Percentiles rank a stretch among this genome's conserved stretches.
Conservation (phyloP, 2,797 vertebrate genomes). For the Spea hammondii region DNA sequence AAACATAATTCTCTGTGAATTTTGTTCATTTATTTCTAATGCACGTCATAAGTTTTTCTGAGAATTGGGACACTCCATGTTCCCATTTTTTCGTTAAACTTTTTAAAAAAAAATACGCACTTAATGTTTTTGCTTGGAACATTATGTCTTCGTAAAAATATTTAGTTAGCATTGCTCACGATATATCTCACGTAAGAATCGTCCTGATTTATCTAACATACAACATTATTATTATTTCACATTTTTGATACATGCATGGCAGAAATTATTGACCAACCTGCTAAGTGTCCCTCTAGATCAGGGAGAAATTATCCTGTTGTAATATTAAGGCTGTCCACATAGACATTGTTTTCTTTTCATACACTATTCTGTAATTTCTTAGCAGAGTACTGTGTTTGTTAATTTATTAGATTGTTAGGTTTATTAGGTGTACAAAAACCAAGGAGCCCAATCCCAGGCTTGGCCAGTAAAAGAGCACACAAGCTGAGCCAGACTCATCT, state of each 20-base stretch:
- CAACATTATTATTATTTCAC: slow-evolving; percentile 5
- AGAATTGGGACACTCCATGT: slow-evolving; percentile 38
- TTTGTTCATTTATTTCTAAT: neutral
- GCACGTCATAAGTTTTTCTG: slow-evolving; percentile 12
- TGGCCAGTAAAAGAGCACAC: no score
- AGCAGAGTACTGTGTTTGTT: no score
- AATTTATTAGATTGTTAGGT: no score
- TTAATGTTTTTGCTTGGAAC: slow-evolving; percentile 41
- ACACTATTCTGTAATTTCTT: neutral
- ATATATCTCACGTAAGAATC: slow-evolving; percentile 49
- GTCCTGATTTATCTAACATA: slow-evolving; percentile 40
- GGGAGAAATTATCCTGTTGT: neutral
- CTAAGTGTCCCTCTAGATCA: neutral
- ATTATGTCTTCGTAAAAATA: slow-evolving; percentile 47
- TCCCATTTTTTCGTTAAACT: slow-evolving; percentile 45
- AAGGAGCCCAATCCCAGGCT: no score
- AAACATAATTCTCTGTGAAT: no score
- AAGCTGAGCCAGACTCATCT: no score
- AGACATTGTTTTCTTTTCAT: neutral
- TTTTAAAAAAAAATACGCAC: no score
- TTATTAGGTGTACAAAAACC: no score
- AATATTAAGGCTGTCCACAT: neutral
- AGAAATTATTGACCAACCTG: slow-evolving; percentile 15
- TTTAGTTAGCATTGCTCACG: slow-evolving; percentile 35
- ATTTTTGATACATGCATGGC: slow-evolving; percentile 15